A percentile compares a stretch with the other conserved stretches of the same genome.
phyloP scores from a whole-genome alignment of 2,888 invertebrate genomes.

The Allophyes oxyacanthae region DNA sequence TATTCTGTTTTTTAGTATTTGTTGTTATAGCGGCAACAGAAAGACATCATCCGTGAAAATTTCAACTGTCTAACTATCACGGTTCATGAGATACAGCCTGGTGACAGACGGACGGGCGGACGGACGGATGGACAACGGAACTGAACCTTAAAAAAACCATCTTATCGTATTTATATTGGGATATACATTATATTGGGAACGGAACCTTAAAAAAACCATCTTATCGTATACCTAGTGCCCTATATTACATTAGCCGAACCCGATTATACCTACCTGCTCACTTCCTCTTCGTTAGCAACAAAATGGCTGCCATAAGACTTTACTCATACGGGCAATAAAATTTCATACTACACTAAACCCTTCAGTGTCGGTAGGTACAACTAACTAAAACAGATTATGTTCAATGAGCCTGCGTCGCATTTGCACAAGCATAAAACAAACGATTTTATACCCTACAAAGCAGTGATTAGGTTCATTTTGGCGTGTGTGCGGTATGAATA shows the following conservation, averaged over 20 bases:
- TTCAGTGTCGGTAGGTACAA: constrained; percentile 30
- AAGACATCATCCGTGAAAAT: too few species aligned
- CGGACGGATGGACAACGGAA: too few species aligned
- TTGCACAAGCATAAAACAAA: constrained; percentile 19
- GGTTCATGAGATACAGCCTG: too few species aligned
- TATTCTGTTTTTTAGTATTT: too few species aligned
- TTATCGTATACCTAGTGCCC: too few species aligned
- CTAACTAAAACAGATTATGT: constrained; percentile 46
- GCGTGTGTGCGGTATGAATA: constrained; percentile 43
- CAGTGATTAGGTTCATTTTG: constrained; percentile 45
- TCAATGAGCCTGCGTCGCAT: constrained; percentile 37
- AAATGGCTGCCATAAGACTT: constrained; percentile 12
- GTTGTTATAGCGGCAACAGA: too few species aligned
- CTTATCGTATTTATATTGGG: too few species aligned
- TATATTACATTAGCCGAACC: not conserved
- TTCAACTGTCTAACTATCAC: too few species aligned
- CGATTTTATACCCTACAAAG: constrained; percentile 29
- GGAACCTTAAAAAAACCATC: too few species aligned
- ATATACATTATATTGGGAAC: too few species aligned
- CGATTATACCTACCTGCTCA: constrained; percentile 2
- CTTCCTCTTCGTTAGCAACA: constrained; percentile 18
- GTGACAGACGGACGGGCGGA: too few species aligned
- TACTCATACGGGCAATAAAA: constrained; percentile 31
- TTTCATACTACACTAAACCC: constrained; percentile 34
- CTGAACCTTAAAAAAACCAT: too few species aligned